Conservation (phyloP, 2,797 vertebrate species). For the Cirrhinus mrigala region DNA sequence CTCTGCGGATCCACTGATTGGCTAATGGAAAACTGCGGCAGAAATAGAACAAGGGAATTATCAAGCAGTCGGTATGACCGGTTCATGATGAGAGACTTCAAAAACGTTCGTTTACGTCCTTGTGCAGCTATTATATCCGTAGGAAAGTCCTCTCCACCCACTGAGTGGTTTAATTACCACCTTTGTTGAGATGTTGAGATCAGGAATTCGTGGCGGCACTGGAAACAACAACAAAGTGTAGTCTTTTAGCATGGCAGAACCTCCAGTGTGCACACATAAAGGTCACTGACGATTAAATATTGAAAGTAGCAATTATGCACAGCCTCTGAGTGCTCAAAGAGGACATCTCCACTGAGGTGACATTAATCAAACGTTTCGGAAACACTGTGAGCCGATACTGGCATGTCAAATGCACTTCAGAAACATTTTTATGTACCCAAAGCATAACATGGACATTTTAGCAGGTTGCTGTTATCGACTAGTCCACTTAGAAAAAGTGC, state of each 20-base stretch:
- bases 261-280: conserved; percentile 67
- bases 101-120: conserved; percentile 64
- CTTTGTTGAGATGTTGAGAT: conserved; percentile 63
- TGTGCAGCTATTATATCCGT: conserved; percentile 68
- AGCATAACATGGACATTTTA: background rate
- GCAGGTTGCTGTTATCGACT: background rate
- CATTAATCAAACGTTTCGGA: conserved; percentile 31
- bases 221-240: conserved; percentile 72
- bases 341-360: conserved; percentile 41
- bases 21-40: background rate
- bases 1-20: background rate
- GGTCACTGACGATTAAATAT: conserved; percentile 75
- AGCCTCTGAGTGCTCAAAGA: conserved; percentile 51
- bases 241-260: conserved; percentile 66
- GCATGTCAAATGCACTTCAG: conserved; percentile 29
- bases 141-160: conserved; percentile 64
- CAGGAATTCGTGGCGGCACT: conserved; percentile 63
- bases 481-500: background rate
- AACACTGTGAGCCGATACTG: conserved; percentile 33
- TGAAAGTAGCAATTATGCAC: conserved; percentile 70
- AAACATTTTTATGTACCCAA: conserved; percentile 25
- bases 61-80: background rate
- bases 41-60: conserved; percentile 32
- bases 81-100: conserved; percentile 32
- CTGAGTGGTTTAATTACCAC: conserved; percentile 75